Evolutionary conservation across 2,113 vertebrate species (phyloP), one percentile per base, ranked within the genome.

Genomic region (Heterochromis multidens): DNA sequence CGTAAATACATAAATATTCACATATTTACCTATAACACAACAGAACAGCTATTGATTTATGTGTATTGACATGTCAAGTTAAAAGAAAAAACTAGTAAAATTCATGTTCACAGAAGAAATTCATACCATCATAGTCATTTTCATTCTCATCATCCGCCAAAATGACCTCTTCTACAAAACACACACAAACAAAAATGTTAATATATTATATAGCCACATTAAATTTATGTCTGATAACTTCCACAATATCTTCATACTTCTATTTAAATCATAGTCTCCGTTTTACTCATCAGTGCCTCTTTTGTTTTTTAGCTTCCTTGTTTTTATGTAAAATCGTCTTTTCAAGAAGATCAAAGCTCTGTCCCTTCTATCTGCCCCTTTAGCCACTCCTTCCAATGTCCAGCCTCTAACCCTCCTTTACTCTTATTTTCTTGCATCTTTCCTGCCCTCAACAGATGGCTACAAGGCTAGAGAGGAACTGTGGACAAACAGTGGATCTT

Each of bases 131-230:
- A 85, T 98, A 99, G 40, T 98, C 97, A 19, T 95, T 95, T 57
- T 98, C 97, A 29, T 96, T 96, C 13, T 98, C 98, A 70, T 98
- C 98, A 81, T 99, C 98, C 0, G 97, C 97, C 81, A 99, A 95
- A 90, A 99, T 97, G 81, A 99, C 97, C 92, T 99, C 98, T 95
- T 98, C 98, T 98, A 70, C 35, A 95, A 89, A 90, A 77, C 84
- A 88, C 37, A 84, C 84, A 84, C 72, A 33, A 74, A 58, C 13
- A 82, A 56, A 84, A 14, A 33, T 46, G 79, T 86, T 65, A 88
- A 58, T 52, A 14, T 4, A 59, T 49, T 27, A 12, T 52, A 13
- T 7, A 52, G 21, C 6, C 5, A 17, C 23, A 59, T n/a, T 27
- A 7, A 8, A 78, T 57, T 14, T 11, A 23, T 79, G n/a, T 54